Percentiles rank a stretch among this genome's conserved stretches.
phyloP scores from a whole-genome alignment of 2,888 invertebrate species.

The Tipula unca region DNA sequence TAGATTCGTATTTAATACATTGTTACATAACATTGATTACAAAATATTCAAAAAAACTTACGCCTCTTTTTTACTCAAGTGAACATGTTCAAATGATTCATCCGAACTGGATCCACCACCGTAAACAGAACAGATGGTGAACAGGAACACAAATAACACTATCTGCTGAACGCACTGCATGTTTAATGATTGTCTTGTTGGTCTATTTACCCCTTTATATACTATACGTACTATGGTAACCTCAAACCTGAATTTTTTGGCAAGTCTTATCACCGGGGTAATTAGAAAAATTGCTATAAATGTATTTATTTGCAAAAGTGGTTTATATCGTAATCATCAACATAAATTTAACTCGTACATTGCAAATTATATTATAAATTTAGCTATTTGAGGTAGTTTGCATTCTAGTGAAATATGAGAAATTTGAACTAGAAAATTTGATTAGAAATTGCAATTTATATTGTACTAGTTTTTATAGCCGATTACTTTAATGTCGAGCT shows the following conservation, averaged over 20 bases:
- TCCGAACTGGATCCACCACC: not conserved
- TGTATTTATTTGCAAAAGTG: not conserved
- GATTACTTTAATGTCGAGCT: no score
- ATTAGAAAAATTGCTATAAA: not conserved
- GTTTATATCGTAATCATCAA: not conserved
- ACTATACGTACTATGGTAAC: not conserved
- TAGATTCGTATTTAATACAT: not conserved
- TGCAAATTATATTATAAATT: not conserved
- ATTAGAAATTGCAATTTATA: no score
- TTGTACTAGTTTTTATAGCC: no score
- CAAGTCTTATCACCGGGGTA: not conserved
- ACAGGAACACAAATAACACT: not conserved
- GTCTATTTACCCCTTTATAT: not conserved
- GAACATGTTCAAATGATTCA: not conserved
- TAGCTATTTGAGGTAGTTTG: not conserved
- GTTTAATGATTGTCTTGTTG: not conserved
- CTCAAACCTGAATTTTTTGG: not conserved
- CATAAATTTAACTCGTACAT: not conserved
- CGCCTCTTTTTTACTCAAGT: not conserved
- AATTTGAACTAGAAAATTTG: not conserved
- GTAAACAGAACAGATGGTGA: not conserved
- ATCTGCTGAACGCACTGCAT: not conserved
- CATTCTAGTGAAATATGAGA: no score
- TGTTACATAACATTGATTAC: not conserved
- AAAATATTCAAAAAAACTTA: not conserved